Percentiles rank a stretch among this genome's conserved stretches.
Evolutionary conservation across 23 tunicate genomes (phyloP).

Genomic region (Halocynthia roretzi): DNA sequence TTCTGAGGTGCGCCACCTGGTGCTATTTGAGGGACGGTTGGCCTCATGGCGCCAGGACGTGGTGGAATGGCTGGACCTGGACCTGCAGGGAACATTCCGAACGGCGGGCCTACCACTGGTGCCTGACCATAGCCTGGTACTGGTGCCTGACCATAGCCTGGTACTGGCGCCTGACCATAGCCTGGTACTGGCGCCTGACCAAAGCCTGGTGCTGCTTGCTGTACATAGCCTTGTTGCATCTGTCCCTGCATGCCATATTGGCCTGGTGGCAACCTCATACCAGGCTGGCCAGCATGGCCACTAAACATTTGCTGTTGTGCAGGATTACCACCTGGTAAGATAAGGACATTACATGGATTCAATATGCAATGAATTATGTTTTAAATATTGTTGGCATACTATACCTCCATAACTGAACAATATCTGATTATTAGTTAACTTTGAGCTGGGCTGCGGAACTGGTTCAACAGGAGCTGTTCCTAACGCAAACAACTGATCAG

Average conservation of each 20-base stretch:
- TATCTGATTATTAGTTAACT: conserved; percentile 70
- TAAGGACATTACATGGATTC: not conserved
- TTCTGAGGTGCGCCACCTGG: conserved; percentile 69
- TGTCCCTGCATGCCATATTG: conserved; percentile 11
- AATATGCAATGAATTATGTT: not conserved
- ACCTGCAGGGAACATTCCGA: conserved; percentile 38
- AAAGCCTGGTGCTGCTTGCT: conserved; percentile 8
- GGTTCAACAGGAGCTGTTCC: conserved; percentile 60
- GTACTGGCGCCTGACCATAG: not conserved
- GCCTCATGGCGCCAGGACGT: conserved; percentile 80
- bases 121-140: conserved; percentile 6
- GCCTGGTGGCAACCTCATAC: not conserved
- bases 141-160: conserved; percentile 3
- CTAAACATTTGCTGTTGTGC: conserved; percentile 1
- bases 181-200: conserved; percentile 1
- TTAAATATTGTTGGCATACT: not conserved
- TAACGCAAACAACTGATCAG: conserved; percentile 49
- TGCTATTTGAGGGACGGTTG: conserved; percentile 27
- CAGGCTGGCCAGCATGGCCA: not conserved
- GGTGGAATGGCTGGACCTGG: conserved; percentile 64
- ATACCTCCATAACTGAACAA: conserved; percentile 44
- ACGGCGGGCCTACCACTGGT: conserved; percentile 2
- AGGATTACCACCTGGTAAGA: not conserved
- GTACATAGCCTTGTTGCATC: not conserved
- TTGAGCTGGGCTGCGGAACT: conserved; percentile 61